Conservation (phyloP, 2,888 invertebrate species). For the Philaethria dido region DNA sequence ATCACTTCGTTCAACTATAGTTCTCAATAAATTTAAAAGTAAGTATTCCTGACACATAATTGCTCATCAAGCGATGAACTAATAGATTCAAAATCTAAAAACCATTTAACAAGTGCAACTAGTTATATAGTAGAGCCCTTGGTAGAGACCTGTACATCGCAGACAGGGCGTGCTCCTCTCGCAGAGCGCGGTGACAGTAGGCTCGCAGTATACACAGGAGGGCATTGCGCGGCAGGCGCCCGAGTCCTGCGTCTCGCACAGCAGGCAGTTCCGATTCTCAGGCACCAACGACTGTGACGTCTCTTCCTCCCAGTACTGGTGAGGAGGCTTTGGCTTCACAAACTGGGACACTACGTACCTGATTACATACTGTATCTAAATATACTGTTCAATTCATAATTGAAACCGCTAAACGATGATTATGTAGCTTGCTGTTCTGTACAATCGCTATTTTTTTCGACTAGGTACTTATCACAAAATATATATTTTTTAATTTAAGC, state of each 20-base stretch:
- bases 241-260: constrained; percentile 73
- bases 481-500: too few species aligned
- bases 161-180: constrained; percentile 73
- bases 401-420: too few species aligned
- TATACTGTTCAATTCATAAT: too few species aligned
- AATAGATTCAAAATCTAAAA: too few species aligned
- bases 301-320: constrained; percentile 78
- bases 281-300: constrained; percentile 66
- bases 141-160: constrained; percentile 67
- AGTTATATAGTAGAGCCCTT: too few species aligned
- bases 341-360: constrained; percentile 76
- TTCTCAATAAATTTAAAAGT: not conserved
- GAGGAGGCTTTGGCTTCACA: constrained; percentile 72
- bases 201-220: constrained; percentile 75
- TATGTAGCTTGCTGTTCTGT: too few species aligned
- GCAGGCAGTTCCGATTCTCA: constrained; percentile 74
- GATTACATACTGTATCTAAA: too few species aligned
- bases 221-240: constrained; percentile 76
- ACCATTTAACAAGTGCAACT: too few species aligned
- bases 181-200: constrained; percentile 73
- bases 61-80: not conserved
- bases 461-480: too few species aligned
- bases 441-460: too few species aligned
- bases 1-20: too few species aligned
- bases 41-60: too few species aligned